Evolutionary conservation across 1,140 invertebrate genomes (phyloP).

Genomic region (Drosophila pseudoobscura): DNA sequence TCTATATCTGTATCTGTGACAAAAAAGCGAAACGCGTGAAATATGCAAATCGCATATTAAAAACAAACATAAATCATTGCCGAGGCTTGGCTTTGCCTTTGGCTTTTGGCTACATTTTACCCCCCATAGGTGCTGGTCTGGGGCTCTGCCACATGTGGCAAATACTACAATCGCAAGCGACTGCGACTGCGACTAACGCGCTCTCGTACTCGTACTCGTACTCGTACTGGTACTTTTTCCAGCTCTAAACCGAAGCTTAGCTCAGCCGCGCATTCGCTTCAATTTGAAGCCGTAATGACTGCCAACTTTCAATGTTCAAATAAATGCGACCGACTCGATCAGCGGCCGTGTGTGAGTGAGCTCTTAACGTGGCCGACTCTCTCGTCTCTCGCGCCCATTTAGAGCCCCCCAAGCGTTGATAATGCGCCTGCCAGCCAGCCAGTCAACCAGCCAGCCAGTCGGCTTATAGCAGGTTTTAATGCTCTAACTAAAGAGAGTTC

Average conservation of each 20-base stretch:
- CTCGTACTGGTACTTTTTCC: slow-evolving; percentile 17
- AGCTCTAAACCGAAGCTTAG: neutral
- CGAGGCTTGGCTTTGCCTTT: slow-evolving; percentile 27
- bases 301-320: slow-evolving; percentile 79
- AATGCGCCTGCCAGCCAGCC: slow-evolving; percentile 59
- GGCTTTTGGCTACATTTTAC: neutral
- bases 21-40: slow-evolving; percentile 75
- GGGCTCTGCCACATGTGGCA: slow-evolving; percentile 67
- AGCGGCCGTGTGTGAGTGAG: slow-evolving; percentile 7
- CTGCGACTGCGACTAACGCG: slow-evolving; percentile 60
- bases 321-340: slow-evolving; percentile 69
- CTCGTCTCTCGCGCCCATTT: slow-evolving; percentile 62
- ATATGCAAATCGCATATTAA: slow-evolving; percentile 77
- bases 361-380: slow-evolving; percentile 64
- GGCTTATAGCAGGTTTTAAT: slow-evolving; percentile 67
- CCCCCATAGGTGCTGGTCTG: slow-evolving; percentile 1
- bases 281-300: slow-evolving; percentile 77
- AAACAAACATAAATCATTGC: slow-evolving; percentile 73
- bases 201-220: neutral
- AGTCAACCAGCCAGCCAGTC: slow-evolving; percentile 48
- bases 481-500: slow-evolving; percentile 16
- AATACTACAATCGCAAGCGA: slow-evolving; percentile 35
- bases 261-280: slow-evolving; percentile 49
- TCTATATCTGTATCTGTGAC: slow-evolving; percentile 48
- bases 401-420: slow-evolving; percentile 76